Conservation (phyloP, 2,797 vertebrate genomes). For the Betta splendens region DNA sequence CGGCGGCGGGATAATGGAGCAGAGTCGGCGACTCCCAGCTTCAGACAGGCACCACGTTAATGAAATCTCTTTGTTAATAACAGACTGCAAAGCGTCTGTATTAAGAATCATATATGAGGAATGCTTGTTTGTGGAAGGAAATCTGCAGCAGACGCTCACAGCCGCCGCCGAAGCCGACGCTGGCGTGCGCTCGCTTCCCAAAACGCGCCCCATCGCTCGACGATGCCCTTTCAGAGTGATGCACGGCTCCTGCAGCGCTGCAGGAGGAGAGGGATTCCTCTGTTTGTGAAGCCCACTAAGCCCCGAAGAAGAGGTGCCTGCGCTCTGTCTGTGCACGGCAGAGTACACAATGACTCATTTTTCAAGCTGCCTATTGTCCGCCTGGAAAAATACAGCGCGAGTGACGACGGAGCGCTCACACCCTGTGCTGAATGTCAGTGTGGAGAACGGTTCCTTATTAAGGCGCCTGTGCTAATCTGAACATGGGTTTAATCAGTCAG, state of each 20-base stretch:
- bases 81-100: background rate
- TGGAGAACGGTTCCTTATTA: too few species aligned
- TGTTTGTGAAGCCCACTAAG: slow-evolving; percentile 53
- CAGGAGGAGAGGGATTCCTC: slow-evolving; percentile 45
- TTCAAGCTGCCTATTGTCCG: slow-evolving; percentile 36
- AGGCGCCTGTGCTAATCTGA: too few species aligned
- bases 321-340: slow-evolving; percentile 22
- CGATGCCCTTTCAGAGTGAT: slow-evolving; percentile 28
- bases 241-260: slow-evolving; percentile 26
- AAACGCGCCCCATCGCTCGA: slow-evolving; percentile 15
- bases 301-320: slow-evolving; percentile 52
- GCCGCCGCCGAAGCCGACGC: background rate
- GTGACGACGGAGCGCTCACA: slow-evolving; percentile 1
- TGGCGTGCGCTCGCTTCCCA: slow-evolving; percentile 16
- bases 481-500: too few species aligned
- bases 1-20: slow-evolving; percentile 59
- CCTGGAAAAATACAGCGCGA: slow-evolving; percentile 14
- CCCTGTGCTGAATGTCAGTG: slow-evolving; percentile 4
- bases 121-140: background rate
- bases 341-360: slow-evolving; percentile 41
- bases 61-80: slow-evolving; percentile 24
- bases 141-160: background rate
- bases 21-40: slow-evolving; percentile 34
- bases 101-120: background rate
- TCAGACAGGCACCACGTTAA: slow-evolving; percentile 13